Evolutionary conservation across 2,888 invertebrate species (phyloP).

Genomic region (Notodonta dromedarius): DNA sequence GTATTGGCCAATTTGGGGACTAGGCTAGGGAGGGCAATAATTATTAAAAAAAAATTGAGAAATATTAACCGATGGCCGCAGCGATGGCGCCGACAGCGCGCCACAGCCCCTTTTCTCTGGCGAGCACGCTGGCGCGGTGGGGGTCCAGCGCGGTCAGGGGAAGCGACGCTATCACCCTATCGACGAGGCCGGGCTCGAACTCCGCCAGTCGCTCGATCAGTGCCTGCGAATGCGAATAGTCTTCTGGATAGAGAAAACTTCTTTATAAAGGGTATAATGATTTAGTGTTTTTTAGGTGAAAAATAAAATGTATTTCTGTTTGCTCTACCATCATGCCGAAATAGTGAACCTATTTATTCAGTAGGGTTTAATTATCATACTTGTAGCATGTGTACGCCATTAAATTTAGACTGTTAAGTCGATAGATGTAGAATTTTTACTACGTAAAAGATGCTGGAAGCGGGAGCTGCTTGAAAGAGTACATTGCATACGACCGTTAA

Average conservation of each 20-base stretch:
- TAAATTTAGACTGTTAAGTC: too few species aligned
- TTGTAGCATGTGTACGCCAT: too few species aligned
- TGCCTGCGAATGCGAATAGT: constrained; percentile 58
- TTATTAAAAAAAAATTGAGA: neutral
- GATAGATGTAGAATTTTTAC: too few species aligned
- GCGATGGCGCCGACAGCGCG: constrained; percentile 74
- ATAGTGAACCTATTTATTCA: too few species aligned
- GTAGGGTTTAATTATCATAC: too few species aligned
- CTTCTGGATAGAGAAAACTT: neutral
- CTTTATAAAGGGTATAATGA: neutral
- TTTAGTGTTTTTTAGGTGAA: too few species aligned
- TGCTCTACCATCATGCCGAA: too few species aligned
- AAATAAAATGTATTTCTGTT: too few species aligned
- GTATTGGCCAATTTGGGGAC: neutral
- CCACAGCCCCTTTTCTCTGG: constrained; percentile 67
- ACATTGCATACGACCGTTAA: too few species aligned
- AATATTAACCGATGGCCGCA: constrained; percentile 62
- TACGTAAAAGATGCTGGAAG: too few species aligned
- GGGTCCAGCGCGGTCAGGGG: constrained; percentile 74
- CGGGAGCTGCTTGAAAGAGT: too few species aligned
- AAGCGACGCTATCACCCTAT: constrained; percentile 85
- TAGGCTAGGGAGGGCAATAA: neutral
- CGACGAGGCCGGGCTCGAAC: constrained; percentile 86
- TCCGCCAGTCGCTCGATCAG: constrained; percentile 87
- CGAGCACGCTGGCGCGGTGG: constrained; percentile 74